Percentiles rank a stretch among this genome's conserved stretches.
Conservation (phyloP, 1,140 invertebrate genomes). For the Rhagoletis zephyria region DNA sequence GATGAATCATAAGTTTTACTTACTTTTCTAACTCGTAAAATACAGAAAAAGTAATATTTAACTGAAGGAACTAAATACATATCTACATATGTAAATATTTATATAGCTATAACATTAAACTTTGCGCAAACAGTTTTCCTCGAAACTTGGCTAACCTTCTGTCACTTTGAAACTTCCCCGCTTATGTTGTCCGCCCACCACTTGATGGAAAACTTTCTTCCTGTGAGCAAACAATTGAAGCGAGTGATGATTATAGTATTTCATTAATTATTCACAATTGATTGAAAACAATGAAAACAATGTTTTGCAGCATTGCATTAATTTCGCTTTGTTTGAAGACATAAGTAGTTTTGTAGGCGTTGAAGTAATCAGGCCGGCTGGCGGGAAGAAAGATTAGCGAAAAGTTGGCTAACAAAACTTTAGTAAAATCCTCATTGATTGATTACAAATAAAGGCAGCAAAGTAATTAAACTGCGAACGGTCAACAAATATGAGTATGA, state of each 20-base stretch:
- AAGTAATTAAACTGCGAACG: constrained; percentile 37
- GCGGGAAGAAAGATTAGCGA: not conserved
- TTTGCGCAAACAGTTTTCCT: too few relatives aligned
- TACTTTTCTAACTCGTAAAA: too few relatives aligned
- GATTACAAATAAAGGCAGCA: constrained; percentile 14
- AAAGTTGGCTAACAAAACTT: constrained; percentile 19
- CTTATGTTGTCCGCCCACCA: not conserved
- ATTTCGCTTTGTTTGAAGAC: not conserved
- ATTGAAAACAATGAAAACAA: constrained; percentile 7
- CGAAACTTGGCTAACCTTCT: too few relatives aligned
- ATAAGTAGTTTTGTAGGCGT: not conserved
- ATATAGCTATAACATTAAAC: too few relatives aligned
- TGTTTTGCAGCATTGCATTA: not conserved
- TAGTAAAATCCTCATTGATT: not conserved
- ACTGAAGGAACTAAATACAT: too few relatives aligned
- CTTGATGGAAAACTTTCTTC: not conserved
- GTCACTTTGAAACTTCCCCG: not conserved
- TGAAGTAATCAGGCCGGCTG: not conserved
- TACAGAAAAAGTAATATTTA: too few relatives aligned
- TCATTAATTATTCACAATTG: constrained; percentile 47
- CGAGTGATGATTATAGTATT: constrained; percentile 30
- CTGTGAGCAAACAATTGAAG: not conserved
- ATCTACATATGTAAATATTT: too few relatives aligned
- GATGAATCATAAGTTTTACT: too few relatives aligned
- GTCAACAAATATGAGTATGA: not conserved